A percentile compares a stretch with the other conserved stretches of the same genome.
Conservation (phyloP, 2,797 vertebrate species). For the Percopsis omiscomaycus region DNA sequence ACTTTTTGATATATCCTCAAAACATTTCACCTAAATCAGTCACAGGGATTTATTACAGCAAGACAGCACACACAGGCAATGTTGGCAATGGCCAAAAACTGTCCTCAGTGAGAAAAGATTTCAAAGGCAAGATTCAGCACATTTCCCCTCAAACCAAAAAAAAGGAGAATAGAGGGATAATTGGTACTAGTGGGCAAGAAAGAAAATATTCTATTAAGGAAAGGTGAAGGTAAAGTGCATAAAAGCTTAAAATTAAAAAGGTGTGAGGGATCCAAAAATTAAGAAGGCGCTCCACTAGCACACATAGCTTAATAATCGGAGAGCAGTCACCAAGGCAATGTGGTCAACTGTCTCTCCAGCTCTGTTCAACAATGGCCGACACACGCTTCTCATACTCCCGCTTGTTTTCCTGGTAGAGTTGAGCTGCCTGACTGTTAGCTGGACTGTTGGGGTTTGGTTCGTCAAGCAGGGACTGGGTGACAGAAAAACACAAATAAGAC, state of each 20-base stretch:
- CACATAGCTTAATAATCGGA: slow-evolving; percentile 50
- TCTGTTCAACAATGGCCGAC: slow-evolving; percentile 98
- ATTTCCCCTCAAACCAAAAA: slow-evolving; percentile 53
- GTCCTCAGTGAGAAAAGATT: slow-evolving; percentile 55
- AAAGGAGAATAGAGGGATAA: slow-evolving; percentile 19
- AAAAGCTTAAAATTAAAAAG: slow-evolving; percentile 77
- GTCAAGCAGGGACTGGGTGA: slow-evolving; percentile 91
- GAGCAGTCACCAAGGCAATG: slow-evolving; percentile 40
- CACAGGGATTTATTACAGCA: slow-evolving; percentile 51
- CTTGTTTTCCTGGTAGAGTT: slow-evolving; percentile 99
- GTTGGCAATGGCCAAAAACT: slow-evolving; percentile 42
- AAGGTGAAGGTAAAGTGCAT: slow-evolving; percentile 80
- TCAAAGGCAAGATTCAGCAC: slow-evolving; percentile 60
- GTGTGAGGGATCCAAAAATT: slow-evolving; percentile 22
- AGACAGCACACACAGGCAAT: slow-evolving; percentile 52
- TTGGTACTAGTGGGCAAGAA: slow-evolving; percentile 26
- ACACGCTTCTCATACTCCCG: slow-evolving; percentile 98
- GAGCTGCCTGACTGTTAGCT: slow-evolving; percentile 98
- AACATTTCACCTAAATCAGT: slow-evolving; percentile 45
- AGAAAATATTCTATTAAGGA: slow-evolving; percentile 38
- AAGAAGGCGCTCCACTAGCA: slow-evolving; percentile 66
- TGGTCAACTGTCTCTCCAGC: slow-evolving; percentile 98
- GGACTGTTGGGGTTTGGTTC: slow-evolving; percentile 99
- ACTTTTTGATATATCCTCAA: slow-evolving; percentile 36
- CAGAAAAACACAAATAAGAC: not conserved